Evolutionary conservation across 92 coral and sea anemone genomes (phyloP).

Genomic region (Galaxea fascicularis): DNA sequence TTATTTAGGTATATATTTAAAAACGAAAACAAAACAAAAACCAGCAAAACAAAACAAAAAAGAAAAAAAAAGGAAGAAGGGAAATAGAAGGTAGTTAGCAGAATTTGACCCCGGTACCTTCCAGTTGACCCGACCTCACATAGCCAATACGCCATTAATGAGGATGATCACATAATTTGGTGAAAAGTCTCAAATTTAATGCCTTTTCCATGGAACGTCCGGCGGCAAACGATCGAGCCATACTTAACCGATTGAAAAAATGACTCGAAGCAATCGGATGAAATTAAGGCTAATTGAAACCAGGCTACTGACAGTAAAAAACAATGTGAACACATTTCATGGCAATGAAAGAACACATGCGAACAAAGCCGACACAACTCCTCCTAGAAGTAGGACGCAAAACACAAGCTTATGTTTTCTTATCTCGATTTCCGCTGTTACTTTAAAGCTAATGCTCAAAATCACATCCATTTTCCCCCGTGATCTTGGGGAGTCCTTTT

Average conservation of each 20-base stretch:
- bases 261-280: too few species aligned
- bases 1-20: not conserved
- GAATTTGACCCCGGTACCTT: not conserved
- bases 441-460: not conserved
- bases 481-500: too few species aligned
- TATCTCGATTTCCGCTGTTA: slow-evolving; percentile 5
- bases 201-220: not conserved
- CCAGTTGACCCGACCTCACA: not conserved
- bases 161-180: not conserved
- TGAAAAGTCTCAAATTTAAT: slow-evolving; percentile 12
- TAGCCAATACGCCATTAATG: not conserved
- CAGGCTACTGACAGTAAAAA: not conserved
- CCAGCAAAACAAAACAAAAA: not conserved
- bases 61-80: not conserved
- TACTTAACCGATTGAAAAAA: too few species aligned
- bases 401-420: not conserved
- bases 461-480: not conserved
- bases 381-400: not conserved
- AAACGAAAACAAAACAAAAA: too few species aligned
- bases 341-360: not conserved
- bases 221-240: too few species aligned
- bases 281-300: too few species aligned
- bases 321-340: slow-evolving; percentile 1
- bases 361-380: not conserved
- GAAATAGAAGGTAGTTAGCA: not conserved